phyloP scores from a whole-genome alignment of 2,888 invertebrate species.

The Ecdyonurus torrentis region DNA sequence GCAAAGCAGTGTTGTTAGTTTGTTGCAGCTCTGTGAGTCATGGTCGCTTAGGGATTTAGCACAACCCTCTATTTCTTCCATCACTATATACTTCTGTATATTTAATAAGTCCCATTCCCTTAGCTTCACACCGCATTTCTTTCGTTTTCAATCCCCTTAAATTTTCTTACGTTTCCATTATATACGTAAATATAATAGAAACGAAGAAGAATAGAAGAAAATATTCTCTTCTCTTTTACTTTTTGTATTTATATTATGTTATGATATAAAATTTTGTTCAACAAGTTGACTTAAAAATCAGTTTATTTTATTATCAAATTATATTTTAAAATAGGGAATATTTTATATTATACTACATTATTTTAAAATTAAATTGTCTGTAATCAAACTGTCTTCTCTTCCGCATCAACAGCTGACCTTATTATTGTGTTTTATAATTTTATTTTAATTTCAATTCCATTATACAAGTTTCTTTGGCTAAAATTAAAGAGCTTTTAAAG shows the following conservation, averaged over 20 bases:
- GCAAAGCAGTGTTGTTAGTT: not conserved
- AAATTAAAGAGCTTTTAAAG: too few species aligned
- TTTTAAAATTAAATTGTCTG: too few species aligned
- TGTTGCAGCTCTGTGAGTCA: not conserved
- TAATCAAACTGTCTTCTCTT: too few species aligned
- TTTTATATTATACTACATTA: too few species aligned
- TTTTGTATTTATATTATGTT: too few species aligned
- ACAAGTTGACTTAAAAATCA: not conserved
- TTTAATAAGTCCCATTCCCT: not conserved
- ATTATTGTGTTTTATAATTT: too few species aligned
- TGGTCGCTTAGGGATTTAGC: not conserved
- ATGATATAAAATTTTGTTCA: not conserved
- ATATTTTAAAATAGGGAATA: too few species aligned
- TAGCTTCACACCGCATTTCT: not conserved
- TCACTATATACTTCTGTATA: not conserved
- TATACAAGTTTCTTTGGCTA: too few species aligned
- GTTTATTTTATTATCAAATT: not conserved
- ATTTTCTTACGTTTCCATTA: not conserved
- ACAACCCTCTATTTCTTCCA: not conserved
- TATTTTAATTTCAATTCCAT: too few species aligned
- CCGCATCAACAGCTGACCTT: too few species aligned
- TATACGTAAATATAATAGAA: not conserved
- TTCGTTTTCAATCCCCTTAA: not conserved
- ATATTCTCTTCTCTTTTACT: too few species aligned
- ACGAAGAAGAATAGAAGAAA: not conserved